A percentile compares a stretch with the other conserved stretches of the same genome.
These are phyloP conservation scores for Cheilinus undulatus DNA, from an alignment of 2,113 vertebrate species.

Conservation along the genomic window DNA sequence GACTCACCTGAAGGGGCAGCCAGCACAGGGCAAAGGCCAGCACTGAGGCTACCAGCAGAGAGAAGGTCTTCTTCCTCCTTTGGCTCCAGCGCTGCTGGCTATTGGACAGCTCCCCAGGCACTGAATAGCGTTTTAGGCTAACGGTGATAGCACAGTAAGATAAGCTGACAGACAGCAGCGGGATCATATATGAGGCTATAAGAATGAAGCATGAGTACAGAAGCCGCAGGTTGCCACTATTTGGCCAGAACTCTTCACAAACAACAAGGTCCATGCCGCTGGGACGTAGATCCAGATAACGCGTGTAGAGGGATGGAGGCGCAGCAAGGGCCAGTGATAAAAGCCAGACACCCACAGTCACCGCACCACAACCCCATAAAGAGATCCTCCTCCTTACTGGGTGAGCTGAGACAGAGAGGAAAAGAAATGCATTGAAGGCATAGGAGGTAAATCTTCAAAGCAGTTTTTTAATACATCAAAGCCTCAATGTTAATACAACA, in stretches of 20 bases:
- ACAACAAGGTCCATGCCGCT: slow-evolving; percentile 81
- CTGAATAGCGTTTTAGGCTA: slow-evolving; percentile 74
- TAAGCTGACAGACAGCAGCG: slow-evolving; percentile 82
- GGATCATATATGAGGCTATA: slow-evolving; percentile 84
- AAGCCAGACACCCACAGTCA: slow-evolving; percentile 80
- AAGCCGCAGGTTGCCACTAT: slow-evolving; percentile 72
- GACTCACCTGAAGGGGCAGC: slow-evolving; percentile 83
- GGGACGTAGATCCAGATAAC: slow-evolving; percentile 81
- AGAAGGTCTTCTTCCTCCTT: slow-evolving; percentile 82
- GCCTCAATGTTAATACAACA: background rate
- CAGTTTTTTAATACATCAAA: background rate
- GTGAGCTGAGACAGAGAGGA: slow-evolving; percentile 67
- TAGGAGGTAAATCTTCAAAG: no score
- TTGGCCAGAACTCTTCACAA: slow-evolving; percentile 86
- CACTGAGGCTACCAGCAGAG: slow-evolving; percentile 82
- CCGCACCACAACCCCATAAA: slow-evolving; percentile 72
- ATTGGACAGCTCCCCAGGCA: slow-evolving; percentile 76
- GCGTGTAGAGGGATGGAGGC: slow-evolving; percentile 77
- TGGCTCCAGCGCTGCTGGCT: slow-evolving; percentile 81
- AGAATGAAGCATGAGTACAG: slow-evolving; percentile 85
- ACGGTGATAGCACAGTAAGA: slow-evolving; percentile 86
- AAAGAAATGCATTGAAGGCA: background rate
- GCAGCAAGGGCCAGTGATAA: slow-evolving; percentile 81
- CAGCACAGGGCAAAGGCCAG: slow-evolving; percentile 85
- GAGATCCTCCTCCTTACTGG: slow-evolving; percentile 82